phyloP scores from a whole-genome alignment of 2,888 invertebrate species.

The Melanotus villosus region DNA sequence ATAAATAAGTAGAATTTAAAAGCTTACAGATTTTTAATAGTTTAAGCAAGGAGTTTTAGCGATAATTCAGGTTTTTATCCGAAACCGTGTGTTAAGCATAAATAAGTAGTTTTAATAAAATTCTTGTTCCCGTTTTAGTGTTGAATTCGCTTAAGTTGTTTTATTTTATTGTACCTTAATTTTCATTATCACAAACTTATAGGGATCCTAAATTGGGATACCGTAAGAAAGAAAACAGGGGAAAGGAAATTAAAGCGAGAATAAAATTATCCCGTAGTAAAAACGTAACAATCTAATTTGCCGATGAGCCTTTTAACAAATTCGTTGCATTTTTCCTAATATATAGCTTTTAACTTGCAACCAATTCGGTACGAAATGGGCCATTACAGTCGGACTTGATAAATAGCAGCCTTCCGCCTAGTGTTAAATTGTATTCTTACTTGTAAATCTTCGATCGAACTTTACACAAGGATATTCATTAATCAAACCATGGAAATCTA shows the following conservation, averaged over 20 bases:
- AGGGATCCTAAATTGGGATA: conserved; percentile 41
- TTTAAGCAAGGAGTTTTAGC: too few relatives aligned
- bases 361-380: conserved; percentile 45
- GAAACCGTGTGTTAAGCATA: too few relatives aligned
- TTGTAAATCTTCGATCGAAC: conserved; percentile 37
- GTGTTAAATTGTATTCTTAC: conserved; percentile 44
- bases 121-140: not conserved
- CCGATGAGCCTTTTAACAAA: conserved; percentile 46
- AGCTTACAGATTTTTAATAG: too few relatives aligned
- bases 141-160: not conserved
- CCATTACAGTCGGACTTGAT: conserved; percentile 48
- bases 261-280: conserved; percentile 50
- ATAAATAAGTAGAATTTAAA: too few relatives aligned
- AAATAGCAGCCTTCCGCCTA: conserved; percentile 34
- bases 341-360: conserved; percentile 40
- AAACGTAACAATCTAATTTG: conserved; percentile 47
- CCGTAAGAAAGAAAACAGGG: conserved; percentile 28
- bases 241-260: conserved; percentile 47
- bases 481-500: conserved; percentile 35
- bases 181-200: conserved; percentile 47
- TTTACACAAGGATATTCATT: conserved; percentile 36
- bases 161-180: conserved; percentile 33
- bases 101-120: too few relatives aligned
- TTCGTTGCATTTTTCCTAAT: conserved; percentile 40
- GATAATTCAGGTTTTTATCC: too few relatives aligned